A percentile compares a stretch with the other conserved stretches of the same genome.
Conservation (phyloP, 2,888 invertebrate species). For the Sphaerophoria taeniata region DNA sequence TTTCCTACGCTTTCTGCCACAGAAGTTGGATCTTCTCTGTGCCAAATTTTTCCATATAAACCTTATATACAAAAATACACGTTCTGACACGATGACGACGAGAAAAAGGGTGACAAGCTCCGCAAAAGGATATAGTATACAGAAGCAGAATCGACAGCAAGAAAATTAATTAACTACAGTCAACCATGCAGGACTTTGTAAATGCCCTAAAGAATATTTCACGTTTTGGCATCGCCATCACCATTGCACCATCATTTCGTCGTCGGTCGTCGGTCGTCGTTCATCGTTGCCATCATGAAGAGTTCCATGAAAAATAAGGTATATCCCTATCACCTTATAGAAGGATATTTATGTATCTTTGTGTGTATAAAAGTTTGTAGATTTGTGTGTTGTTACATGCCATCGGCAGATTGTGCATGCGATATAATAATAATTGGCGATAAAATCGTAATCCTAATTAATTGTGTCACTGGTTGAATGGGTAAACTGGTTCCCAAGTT, state of each 20-base stretch:
- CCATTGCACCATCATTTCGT: background rate
- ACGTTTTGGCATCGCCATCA: conserved; percentile 54
- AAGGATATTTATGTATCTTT: background rate
- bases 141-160: conserved; percentile 52
- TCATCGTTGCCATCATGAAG: no score
- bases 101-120: conserved; percentile 56
- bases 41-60: background rate
- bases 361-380: conserved; percentile 5
- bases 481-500: conserved; percentile 59
- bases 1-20: no score
- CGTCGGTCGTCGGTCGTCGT: no score
- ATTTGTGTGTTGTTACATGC: conserved; percentile 26
- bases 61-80: background rate
- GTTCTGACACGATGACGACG: no score
- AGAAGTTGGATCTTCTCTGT: no score
- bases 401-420: conserved; percentile 73
- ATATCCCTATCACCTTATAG: background rate
- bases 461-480: conserved; percentile 70
- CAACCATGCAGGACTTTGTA: conserved; percentile 70
- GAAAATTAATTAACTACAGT: conserved; percentile 73
- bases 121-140: conserved; percentile 19
- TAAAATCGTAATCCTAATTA: conserved; percentile 73
- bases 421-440: conserved; percentile 73
- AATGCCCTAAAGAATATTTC: conserved; percentile 71
- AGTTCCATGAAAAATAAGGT: conserved; percentile 10